Evolutionary conservation across 2,888 invertebrate genomes (phyloP), one percentile per base, ranked within the genome.

Genomic region (Plemyria rubiginata): DNA sequence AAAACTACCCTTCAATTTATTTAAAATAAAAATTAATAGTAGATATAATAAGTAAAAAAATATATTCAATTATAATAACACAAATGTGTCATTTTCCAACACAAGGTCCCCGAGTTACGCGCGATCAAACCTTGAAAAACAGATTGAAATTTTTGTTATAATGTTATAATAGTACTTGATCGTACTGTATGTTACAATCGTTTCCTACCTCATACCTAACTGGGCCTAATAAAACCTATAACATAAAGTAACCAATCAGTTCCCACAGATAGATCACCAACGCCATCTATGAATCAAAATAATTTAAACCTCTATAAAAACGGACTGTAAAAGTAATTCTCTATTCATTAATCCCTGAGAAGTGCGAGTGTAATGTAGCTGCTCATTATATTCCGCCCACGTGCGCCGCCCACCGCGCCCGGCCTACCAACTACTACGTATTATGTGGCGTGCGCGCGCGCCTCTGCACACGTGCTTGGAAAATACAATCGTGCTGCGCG

Each of bases 371-470:
- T 54, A 60, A 50, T 64, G 54, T 52, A 40, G 9, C 48, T 49
- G 13, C 38, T 60, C 56, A 36, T 57, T 57, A 57, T 40, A 57
- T 41, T 50, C 64, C 64, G 64, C 60, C 60, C 60, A 57, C 64
- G 50, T 45, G 52, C 43, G 32, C 60, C 60, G 64, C 64, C 64
- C 64, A 60, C 64, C 56, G 61, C 51, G 61, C 53, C 54, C 54
- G 38, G n/a, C 58, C 22, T 13, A 51, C 32, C 11, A 46, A 7
- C 45, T 52, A 22, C 0, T 52, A 4, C 4, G 5, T 41, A 43
- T n/a, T 2, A 50, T 57, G 56, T 49, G 50, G 2, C 40, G 9
- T 57, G 60, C 54, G 62, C 64, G 54, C 13, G 58, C 62, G 58
- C 49, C 36, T 41, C 28, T 9, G 13, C 12, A 46, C 49, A 53